Evolutionary conservation across 2,888 invertebrate species (phyloP), one percentile per base, ranked within the genome.

Genomic region (Tubiluchus corallicola): DNA sequence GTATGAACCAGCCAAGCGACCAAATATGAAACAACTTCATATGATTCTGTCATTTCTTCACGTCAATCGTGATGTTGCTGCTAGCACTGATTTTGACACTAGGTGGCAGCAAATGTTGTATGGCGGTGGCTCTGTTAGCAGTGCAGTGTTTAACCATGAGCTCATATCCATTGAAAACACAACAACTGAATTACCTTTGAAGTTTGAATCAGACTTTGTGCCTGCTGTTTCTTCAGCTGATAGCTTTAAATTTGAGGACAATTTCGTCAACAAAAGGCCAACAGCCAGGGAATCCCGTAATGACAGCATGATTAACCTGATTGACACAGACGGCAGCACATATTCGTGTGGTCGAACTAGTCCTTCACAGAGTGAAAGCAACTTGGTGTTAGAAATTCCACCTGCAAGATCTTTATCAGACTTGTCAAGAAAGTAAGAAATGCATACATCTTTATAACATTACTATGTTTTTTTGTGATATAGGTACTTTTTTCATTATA

Each of bases 11-110:
- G 60, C 63, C 2, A 48, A 56, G 21, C 60, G 74, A 37, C 71
- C 71, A 1, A 58, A 65, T 17, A 61, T 71, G 43, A 59, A 67
- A 13, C 70, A 72, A 55, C 64, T 73, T 17, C 63, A 69, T 46
- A 61, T 68, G 41, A 68, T 71, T 62, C 55, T 74, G 29, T 55
- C 62, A 1, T 70, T 71, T 51, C 57, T 65, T 4, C 29, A 29
- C 29, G n/a, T n/a, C 9, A 9, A 29, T n/a, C 29, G 29, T n/a
- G 29, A 29, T n/a, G n/a, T 29, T 9, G n/a, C n/a, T n/a, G 29
- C 9, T n/a, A 29, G n/a, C 29, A 29, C 9, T n/a, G 29, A 29
- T n/a, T 29, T 29, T 29, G 29, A 29, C 29, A 9, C 29, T n/a
- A 29, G 29, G 29, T 29, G 29, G 29, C 29, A n/a, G 9, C 29